Conservation (phyloP, 1,140 invertebrate genomes). For the Macrostomum lignano region DNA sequence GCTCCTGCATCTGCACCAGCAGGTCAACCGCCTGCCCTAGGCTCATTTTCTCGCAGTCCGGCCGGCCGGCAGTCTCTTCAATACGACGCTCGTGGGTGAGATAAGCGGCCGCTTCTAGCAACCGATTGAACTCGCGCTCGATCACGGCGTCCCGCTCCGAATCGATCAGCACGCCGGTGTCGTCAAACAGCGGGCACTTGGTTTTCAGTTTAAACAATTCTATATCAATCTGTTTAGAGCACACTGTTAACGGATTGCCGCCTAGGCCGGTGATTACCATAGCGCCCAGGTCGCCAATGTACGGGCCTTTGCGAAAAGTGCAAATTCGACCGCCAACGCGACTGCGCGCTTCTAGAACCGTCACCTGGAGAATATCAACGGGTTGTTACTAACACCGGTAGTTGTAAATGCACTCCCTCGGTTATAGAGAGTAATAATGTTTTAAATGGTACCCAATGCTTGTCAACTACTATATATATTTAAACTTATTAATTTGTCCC, state of each 20-base stretch:
- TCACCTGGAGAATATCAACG: no score
- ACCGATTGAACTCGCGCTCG: constrained; percentile 76
- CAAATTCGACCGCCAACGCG: constrained; percentile 79
- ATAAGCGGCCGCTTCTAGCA: constrained; percentile 79
- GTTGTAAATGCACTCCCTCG: no score
- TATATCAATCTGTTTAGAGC: constrained; percentile 85
- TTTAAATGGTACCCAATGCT: constrained; percentile 7
- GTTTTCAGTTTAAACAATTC: constrained; percentile 77
- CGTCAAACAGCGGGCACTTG: constrained; percentile 81
- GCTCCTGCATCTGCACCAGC: no score
- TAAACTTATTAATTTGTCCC: no score
- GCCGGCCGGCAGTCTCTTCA: no score
- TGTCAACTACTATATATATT: no score
- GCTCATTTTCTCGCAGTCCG: no score
- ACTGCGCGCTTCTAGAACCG: no score
- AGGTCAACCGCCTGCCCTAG: no score
- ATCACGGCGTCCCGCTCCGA: constrained; percentile 94
- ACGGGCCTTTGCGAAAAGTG: constrained; percentile 72
- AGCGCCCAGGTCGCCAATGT: constrained; percentile 63
- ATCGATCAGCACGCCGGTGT: constrained; percentile 48
- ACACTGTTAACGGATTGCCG: constrained; percentile 76
- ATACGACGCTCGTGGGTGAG: constrained; percentile 81
- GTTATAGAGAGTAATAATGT: no score
- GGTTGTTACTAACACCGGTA: no score
- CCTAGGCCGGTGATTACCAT: constrained; percentile 40